Conservation (phyloP, 2,888 invertebrate species). For the Loripinus fragilis region DNA sequence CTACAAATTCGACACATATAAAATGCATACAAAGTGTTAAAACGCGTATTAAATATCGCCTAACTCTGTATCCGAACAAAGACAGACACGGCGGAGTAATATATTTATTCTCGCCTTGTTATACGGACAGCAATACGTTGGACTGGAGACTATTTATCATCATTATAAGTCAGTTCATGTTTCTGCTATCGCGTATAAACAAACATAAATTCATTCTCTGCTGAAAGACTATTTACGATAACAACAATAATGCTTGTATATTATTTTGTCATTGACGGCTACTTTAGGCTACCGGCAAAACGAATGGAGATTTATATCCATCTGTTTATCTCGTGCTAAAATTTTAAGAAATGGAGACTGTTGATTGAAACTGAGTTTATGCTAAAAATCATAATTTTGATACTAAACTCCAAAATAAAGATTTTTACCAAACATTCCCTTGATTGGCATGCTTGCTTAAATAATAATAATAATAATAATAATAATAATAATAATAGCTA, state of each 20-base stretch:
- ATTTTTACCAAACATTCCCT: too few species aligned
- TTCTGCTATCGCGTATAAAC: constrained; percentile 14
- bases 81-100: constrained; percentile 16
- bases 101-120: constrained; percentile 12
- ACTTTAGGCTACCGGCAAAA: constrained; percentile 4
- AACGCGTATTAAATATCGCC: neutral
- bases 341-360: too few species aligned
- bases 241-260: constrained; percentile 22
- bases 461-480: too few species aligned
- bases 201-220: constrained; percentile 22
- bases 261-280: constrained; percentile 18
- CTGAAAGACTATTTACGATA: constrained; percentile 18
- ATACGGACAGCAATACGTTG: constrained; percentile 17
- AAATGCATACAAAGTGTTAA: neutral
- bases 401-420: too few species aligned
- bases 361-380: too few species aligned
- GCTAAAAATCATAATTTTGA: too few species aligned
- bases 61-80: neutral
- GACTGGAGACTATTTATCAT: constrained; percentile 18
- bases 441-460: too few species aligned
- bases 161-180: constrained; percentile 12
- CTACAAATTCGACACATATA: too few species aligned
- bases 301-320: constrained; percentile 2
- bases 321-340: too few species aligned
- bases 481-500: too few species aligned